phyloP scores from a whole-genome alignment of 2,113 vertebrate species.

The Elanoides forficatus region DNA sequence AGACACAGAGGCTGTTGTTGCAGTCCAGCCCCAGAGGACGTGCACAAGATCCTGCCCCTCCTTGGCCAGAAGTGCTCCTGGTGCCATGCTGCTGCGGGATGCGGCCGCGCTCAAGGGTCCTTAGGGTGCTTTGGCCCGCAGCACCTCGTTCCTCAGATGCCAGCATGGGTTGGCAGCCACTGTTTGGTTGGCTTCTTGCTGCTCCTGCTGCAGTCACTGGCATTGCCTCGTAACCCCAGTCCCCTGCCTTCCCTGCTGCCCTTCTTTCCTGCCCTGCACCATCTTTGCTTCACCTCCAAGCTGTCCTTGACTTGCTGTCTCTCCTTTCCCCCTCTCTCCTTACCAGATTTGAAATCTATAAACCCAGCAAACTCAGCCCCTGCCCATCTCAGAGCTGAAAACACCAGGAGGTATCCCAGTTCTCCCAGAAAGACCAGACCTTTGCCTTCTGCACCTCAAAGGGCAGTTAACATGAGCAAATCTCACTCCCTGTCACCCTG shows the following conservation, averaged over 20 bases:
- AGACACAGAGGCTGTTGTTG: neutral
- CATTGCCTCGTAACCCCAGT: neutral
- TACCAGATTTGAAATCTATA: neutral
- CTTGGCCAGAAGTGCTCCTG: neutral
- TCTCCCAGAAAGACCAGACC: neutral
- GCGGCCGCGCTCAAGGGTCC: fast-evolving
- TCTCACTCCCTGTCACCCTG: neutral
- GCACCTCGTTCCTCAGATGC: neutral
- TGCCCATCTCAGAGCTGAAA: neutral
- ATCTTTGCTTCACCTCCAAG: neutral
- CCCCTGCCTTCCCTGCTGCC: neutral
- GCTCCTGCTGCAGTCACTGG: neutral
- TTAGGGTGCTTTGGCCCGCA: neutral
- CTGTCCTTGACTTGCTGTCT: neutral
- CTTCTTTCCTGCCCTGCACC: neutral
- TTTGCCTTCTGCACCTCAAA: neutral
- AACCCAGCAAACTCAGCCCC: neutral
- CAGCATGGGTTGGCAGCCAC: neutral
- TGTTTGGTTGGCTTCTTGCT: neutral
- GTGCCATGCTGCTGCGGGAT: neutral
- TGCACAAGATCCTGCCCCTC: neutral
- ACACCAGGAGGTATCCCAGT: neutral
- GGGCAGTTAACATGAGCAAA: neutral
- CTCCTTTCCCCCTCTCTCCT: neutral
- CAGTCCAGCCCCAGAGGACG: neutral